Percentiles rank a stretch among this genome's conserved stretches.
Conservation (phyloP, 2,888 invertebrate species). For the Orthosia gracilis region DNA sequence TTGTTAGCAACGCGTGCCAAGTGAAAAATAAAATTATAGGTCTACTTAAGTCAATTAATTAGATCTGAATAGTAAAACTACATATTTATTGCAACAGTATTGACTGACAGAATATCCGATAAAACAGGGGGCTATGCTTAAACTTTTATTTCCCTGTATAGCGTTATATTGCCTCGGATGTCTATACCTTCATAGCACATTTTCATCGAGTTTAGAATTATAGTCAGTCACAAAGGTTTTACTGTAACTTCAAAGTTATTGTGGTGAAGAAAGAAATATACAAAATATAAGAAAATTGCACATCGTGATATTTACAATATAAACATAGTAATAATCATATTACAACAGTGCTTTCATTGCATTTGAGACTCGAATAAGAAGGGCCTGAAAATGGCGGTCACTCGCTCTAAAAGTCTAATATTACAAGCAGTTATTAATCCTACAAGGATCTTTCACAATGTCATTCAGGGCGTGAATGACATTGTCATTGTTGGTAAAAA, state of each 20-base stretch:
- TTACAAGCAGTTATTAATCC: background rate
- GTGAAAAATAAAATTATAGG: slow-evolving; percentile 31
- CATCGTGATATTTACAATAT: slow-evolving; percentile 69
- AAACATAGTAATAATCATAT: slow-evolving; percentile 51
- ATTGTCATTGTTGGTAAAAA: no score
- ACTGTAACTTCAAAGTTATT: slow-evolving; percentile 4
- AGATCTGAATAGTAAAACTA: slow-evolving; percentile 39
- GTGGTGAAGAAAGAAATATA: slow-evolving; percentile 49
- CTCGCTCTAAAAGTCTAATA: slow-evolving; percentile 1
- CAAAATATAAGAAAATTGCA: slow-evolving; percentile 65
- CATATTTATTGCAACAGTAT: slow-evolving; percentile 10
- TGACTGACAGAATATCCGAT: slow-evolving; percentile 12
- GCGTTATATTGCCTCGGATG: background rate
- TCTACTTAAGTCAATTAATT: slow-evolving; percentile 50
- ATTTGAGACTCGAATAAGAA: slow-evolving; percentile 26
- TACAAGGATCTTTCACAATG: no score
- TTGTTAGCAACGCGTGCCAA: slow-evolving; percentile 49
- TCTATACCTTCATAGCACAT: background rate
- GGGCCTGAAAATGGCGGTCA: slow-evolving; percentile 25
- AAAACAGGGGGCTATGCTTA: background rate
- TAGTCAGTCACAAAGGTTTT: slow-evolving; percentile 11
- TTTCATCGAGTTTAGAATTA: background rate
- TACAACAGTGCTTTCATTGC: slow-evolving; percentile 46
- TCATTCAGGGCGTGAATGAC: no score
- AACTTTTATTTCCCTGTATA: background rate